Conservation (phyloP, 1,140 invertebrate species). For the Littorina saxatilis region DNA sequence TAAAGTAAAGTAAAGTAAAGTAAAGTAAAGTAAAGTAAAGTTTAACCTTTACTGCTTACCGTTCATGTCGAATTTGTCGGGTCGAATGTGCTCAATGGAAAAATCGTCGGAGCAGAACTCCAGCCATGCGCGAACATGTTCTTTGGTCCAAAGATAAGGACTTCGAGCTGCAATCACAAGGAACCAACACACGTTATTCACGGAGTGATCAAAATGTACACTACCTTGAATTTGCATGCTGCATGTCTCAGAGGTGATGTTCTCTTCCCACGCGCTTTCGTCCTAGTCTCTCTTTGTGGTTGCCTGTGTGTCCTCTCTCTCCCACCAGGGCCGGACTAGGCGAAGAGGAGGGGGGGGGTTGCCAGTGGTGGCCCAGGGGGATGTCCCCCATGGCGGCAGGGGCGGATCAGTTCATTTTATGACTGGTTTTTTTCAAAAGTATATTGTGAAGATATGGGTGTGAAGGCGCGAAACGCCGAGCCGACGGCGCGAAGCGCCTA, state of each 20-base stretch:
- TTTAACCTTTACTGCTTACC: slow-evolving; percentile 79
- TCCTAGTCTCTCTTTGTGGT: too few relatives aligned
- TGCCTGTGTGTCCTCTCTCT: too few relatives aligned
- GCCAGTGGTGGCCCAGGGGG: too few relatives aligned
- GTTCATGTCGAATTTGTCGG: slow-evolving; percentile 98
- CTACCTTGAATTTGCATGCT: neutral
- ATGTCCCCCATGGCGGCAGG: too few relatives aligned
- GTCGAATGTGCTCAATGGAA: slow-evolving; percentile 92
- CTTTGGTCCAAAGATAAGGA: slow-evolving; percentile 91
- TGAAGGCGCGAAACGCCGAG: too few relatives aligned
- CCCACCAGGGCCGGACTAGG: too few relatives aligned
- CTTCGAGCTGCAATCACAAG: slow-evolving; percentile 83
- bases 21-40: neutral
- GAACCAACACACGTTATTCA: neutral
- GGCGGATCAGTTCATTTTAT: too few relatives aligned
- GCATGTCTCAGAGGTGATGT: neutral
- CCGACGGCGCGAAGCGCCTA: too few relatives aligned
- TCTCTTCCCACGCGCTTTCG: too few relatives aligned
- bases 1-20: neutral
- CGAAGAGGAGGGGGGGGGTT: too few relatives aligned
- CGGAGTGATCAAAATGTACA: neutral
- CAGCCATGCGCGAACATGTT: slow-evolving; percentile 91
- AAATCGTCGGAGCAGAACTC: slow-evolving; percentile 95
- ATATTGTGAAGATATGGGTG: too few relatives aligned
- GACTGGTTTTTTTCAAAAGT: too few relatives aligned